Evolutionary conservation across 2,113 vertebrate species (phyloP).

Genomic region (Leptocoma aspasia): DNA sequence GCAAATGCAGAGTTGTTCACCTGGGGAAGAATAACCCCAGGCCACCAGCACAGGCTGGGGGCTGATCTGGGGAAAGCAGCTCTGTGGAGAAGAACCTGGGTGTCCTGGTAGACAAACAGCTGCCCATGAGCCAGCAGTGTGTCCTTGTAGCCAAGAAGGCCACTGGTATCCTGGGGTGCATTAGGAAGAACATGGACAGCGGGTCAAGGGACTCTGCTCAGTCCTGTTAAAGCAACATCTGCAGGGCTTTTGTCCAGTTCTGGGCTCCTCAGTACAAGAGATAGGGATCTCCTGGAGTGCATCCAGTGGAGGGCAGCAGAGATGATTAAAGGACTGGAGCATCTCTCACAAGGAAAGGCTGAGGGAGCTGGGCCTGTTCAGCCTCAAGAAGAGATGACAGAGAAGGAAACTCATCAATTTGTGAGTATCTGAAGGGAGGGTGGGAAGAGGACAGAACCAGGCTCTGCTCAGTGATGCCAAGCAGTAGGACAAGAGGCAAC

Average conservation of each 20-base stretch:
- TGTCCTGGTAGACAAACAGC: not conserved
- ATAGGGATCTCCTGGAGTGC: not conserved
- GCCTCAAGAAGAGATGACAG: not conserved
- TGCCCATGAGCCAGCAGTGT: not conserved
- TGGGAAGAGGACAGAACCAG: not conserved
- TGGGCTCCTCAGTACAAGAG: not conserved
- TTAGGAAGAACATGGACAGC: not conserved
- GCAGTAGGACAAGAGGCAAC: accelerated
- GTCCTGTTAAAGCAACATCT: not conserved
- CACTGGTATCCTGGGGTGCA: not conserved
- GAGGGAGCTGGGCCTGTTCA: not conserved
- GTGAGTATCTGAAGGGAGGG: not conserved
- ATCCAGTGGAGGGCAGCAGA: not conserved
- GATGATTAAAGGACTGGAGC: not conserved
- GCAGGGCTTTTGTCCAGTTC: not conserved
- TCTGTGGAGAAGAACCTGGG: not conserved
- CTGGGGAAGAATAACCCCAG: not conserved
- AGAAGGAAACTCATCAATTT: not conserved
- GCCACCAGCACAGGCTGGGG: not conserved
- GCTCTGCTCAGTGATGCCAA: not conserved
- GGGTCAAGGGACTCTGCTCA: not conserved
- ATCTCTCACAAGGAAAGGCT: not conserved
- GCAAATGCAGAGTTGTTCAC: not conserved
- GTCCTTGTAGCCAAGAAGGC: not conserved
- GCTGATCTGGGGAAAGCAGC: not conserved